Evolutionary conservation across 2,888 invertebrate species (phyloP).

Genomic region (Xylocampa areola): DNA sequence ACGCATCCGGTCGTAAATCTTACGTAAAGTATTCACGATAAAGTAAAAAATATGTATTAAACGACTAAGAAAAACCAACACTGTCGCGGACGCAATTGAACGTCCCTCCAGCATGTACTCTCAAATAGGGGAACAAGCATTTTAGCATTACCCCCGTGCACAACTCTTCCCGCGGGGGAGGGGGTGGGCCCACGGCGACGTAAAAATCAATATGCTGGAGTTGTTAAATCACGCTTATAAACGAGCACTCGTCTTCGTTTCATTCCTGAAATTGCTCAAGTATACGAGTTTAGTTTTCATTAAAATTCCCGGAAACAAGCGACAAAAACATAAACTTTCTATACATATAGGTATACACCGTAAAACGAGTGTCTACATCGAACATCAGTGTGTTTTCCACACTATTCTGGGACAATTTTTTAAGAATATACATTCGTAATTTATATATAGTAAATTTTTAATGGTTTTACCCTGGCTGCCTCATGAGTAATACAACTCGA

Average conservation of each 20-base stretch:
- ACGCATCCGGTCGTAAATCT: constrained; percentile 87
- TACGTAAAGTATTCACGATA: constrained; percentile 81
- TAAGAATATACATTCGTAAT: too few species aligned
- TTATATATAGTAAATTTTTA: not conserved
- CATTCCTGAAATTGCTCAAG: constrained; percentile 87
- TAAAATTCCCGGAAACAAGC: constrained; percentile 57
- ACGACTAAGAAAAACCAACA: constrained; percentile 71
- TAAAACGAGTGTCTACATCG: constrained; percentile 13
- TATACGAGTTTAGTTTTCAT: constrained; percentile 75
- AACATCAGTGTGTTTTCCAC: constrained; percentile 15
- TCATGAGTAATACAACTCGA: not conserved
- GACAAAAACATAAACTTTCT: constrained; percentile 46
- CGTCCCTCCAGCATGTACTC: constrained; percentile 89
- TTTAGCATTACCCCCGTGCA: constrained; percentile 90
- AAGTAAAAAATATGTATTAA: constrained; percentile 71
- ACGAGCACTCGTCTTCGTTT: constrained; percentile 90
- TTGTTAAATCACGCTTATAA: constrained; percentile 93
- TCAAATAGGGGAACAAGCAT: constrained; percentile 90
- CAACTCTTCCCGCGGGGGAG: constrained; percentile 89
- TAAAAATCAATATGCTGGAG: constrained; percentile 92
- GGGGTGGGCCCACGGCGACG: constrained; percentile 89
- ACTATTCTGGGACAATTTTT: constrained; percentile 6
- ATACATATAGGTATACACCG: too few species aligned
- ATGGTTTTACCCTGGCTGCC: not conserved
- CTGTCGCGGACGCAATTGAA: constrained; percentile 71